phyloP scores from a whole-genome alignment of 2,797 vertebrate genomes.

The Pelodytes ibericus region DNA sequence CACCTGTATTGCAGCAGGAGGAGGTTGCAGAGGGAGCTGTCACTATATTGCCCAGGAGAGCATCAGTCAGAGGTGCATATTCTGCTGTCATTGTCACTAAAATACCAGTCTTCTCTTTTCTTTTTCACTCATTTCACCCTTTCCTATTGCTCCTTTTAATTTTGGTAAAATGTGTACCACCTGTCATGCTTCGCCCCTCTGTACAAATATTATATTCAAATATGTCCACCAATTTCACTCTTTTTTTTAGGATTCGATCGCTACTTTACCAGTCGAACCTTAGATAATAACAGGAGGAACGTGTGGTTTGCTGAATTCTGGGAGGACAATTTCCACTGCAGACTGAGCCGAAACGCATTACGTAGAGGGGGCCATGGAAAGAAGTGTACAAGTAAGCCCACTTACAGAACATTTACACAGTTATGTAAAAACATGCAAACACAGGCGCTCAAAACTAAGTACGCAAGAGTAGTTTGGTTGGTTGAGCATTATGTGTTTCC shows the following conservation, averaged over 20 bases:
- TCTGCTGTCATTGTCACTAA: slow-evolving; percentile 39
- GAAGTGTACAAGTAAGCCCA: slow-evolving; percentile 94
- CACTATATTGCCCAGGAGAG: slow-evolving; percentile 90
- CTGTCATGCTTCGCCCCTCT: background rate
- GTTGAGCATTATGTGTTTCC: no score
- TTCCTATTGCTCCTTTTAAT: no score
- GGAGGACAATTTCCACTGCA: slow-evolving; percentile 97
- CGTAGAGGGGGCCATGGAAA: slow-evolving; percentile 91
- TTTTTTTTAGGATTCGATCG: slow-evolving; percentile 85
- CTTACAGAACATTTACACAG: background rate
- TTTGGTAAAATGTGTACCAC: no score
- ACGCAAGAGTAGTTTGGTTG: no score
- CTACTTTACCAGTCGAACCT: slow-evolving; percentile 90
- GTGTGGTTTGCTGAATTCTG: slow-evolving; percentile 97
- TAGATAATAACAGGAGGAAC: slow-evolving; percentile 94
- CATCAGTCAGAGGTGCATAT: slow-evolving; percentile 85
- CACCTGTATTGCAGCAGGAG: slow-evolving; percentile 88
- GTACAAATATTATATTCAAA: no score
- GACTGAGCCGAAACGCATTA: slow-evolving; percentile 88
- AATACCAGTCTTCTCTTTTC: background rate
- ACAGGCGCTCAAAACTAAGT: background rate
- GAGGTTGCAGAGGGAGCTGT: slow-evolving; percentile 92
- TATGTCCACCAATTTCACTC: no score
- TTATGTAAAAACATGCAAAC: background rate
- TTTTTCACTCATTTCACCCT: background rate